Conservation (phyloP, 2,888 invertebrate species). For the Choristoneura rosaceana region DNA sequence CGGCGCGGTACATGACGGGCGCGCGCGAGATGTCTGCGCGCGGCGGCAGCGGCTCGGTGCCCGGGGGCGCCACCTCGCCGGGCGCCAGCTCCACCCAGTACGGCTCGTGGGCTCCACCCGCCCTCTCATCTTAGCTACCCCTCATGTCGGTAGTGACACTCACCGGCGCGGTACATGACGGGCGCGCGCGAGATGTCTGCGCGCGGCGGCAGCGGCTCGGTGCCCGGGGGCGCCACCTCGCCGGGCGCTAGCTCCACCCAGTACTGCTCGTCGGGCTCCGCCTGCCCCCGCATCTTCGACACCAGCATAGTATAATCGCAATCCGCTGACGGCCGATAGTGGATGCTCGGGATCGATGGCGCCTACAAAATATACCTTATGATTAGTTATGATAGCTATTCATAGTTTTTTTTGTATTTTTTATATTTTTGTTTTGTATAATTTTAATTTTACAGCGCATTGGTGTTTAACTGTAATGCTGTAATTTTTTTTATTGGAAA, state of each 20-base stretch:
- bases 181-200: constrained; percentile 60
- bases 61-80: constrained; percentile 74
- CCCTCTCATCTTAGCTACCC: constrained; percentile 93
- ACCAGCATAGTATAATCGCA: constrained; percentile 95
- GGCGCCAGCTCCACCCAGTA: constrained; percentile 58
- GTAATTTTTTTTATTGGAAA: no score
- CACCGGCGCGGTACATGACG: constrained; percentile 66
- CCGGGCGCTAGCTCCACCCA: constrained; percentile 60
- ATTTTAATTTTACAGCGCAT: no score
- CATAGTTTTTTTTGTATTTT: no score
- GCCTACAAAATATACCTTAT: constrained; percentile 64
- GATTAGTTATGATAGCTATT: no score
- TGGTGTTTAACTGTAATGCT: no score
- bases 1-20: constrained; percentile 70
- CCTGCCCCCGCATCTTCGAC: constrained; percentile 91
- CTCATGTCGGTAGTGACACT: constrained; percentile 90
- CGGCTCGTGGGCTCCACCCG: constrained; percentile 54
- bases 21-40: constrained; percentile 56
- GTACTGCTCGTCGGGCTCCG: constrained; percentile 54
- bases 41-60: constrained; percentile 69
- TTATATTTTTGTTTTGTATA: no score
- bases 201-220: constrained; percentile 66
- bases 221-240: constrained; percentile 75
- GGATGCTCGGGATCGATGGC: constrained; percentile 86
- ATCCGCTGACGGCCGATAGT: constrained; percentile 93